A percentile compares a stretch with the other conserved stretches of the same genome.
Evolutionary conservation across 1,140 invertebrate species (phyloP).

Genomic region (Drosophila azteca): DNA sequence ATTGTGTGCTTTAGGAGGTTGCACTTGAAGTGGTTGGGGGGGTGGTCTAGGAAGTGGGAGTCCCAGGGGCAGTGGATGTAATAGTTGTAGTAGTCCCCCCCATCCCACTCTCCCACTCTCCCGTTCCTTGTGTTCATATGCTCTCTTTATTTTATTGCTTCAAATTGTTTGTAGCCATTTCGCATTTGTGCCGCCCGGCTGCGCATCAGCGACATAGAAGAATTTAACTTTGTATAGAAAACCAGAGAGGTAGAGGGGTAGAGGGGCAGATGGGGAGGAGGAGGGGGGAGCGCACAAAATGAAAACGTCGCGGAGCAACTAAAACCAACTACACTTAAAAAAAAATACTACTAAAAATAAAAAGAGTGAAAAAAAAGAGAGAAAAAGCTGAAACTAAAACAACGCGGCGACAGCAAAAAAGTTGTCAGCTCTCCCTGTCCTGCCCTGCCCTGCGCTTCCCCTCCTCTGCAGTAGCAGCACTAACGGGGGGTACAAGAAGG

Average conservation of each 20-base stretch:
- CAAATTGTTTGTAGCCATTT: constrained; percentile 82
- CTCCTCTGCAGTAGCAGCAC: constrained; percentile 9
- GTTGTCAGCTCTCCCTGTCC: constrained; percentile 63
- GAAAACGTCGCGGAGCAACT: constrained; percentile 54
- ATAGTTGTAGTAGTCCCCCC: constrained; percentile 18
- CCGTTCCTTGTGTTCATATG: constrained; percentile 22
- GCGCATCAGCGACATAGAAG: constrained; percentile 71
- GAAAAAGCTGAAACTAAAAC: constrained; percentile 72
- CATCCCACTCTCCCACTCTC: not conserved
- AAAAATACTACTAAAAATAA: constrained; percentile 5
- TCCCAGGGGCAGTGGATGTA: not conserved
- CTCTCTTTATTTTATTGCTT: constrained; percentile 81
- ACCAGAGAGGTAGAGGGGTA: constrained; percentile 8
- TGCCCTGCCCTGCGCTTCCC: not conserved
- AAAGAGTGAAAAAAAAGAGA: constrained; percentile 10
- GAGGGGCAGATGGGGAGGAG: not conserved
- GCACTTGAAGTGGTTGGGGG: constrained; percentile 13
- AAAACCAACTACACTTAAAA: constrained; percentile 67
- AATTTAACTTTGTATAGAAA: constrained; percentile 76
- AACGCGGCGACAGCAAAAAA: constrained; percentile 66
- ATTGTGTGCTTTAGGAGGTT: constrained; percentile 49
- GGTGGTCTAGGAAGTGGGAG: not conserved
- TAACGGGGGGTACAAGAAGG: too few species aligned
- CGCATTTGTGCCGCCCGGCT: constrained; percentile 78
- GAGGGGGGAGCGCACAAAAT: constrained; percentile 16